These are phyloP conservation scores for Pseudochromis fuscus DNA, from an alignment of 2,797 vertebrate genomes.

Conservation along the genomic window DNA sequence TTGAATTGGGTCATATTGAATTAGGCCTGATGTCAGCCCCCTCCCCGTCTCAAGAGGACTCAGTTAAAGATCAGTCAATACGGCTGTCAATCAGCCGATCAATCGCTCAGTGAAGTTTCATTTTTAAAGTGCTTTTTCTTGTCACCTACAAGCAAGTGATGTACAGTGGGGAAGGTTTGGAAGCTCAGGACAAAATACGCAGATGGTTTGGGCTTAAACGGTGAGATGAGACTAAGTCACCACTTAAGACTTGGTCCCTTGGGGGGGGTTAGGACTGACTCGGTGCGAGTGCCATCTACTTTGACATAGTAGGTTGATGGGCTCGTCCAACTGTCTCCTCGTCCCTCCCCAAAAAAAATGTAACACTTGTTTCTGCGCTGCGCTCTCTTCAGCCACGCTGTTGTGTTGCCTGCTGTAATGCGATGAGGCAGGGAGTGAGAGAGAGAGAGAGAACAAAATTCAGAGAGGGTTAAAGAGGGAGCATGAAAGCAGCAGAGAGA, in stretches of 20 bases:
- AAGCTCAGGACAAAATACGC: slow-evolving; percentile 32
- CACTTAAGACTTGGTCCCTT: slow-evolving; percentile 37
- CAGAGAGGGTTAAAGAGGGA: slow-evolving; percentile 72
- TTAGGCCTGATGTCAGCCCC: slow-evolving; percentile 61
- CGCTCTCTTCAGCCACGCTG: slow-evolving; percentile 39
- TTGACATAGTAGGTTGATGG: slow-evolving; percentile 14
- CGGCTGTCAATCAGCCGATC: slow-evolving; percentile 72
- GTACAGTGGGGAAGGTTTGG: slow-evolving; percentile 23
- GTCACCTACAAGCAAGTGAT: slow-evolving; percentile 43
- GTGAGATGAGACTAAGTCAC: slow-evolving; percentile 41
- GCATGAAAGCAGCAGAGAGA: slow-evolving; percentile 54
- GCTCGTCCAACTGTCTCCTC: slow-evolving; percentile 24
- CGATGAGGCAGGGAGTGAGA: slow-evolving; percentile 46
- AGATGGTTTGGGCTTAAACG: slow-evolving; percentile 47
- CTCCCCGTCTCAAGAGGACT: slow-evolving; percentile 47
- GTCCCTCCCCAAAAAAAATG: slow-evolving; percentile 29
- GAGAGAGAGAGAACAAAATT: slow-evolving; percentile 54
- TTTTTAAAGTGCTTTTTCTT: slow-evolving; percentile 71
- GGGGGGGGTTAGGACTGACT: slow-evolving; percentile 33
- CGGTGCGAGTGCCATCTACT: slow-evolving; percentile 26
- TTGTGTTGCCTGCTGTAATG: slow-evolving; percentile 70
- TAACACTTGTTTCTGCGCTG: slow-evolving; percentile 21
- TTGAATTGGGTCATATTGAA: slow-evolving; percentile 65
- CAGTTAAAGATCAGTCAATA: slow-evolving; percentile 74
- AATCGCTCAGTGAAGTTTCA: slow-evolving; percentile 66